A percentile compares a stretch with the other conserved stretches of the same genome.
Conservation (phyloP, 2,888 invertebrate genomes). For the Proisotoma minuta region DNA sequence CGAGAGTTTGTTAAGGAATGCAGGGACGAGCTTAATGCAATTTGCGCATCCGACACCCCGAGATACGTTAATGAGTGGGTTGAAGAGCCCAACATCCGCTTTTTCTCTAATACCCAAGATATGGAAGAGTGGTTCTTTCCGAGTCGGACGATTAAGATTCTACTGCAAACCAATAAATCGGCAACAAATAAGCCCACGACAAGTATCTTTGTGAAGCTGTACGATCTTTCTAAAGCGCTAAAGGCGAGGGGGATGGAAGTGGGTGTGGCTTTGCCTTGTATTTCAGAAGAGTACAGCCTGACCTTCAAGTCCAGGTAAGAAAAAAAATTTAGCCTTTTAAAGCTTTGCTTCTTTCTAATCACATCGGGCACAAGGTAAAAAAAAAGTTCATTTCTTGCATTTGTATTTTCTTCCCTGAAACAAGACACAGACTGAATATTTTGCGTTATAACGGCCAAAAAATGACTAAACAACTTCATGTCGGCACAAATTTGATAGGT, state of each 20-base stretch:
- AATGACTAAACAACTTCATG: too few species aligned
- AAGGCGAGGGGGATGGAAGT: conserved; percentile 7
- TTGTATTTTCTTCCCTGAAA: too few species aligned
- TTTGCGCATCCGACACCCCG: conserved; percentile 6
- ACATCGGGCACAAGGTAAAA: too few species aligned
- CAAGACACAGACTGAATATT: too few species aligned
- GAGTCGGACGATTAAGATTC: conserved; percentile 15
- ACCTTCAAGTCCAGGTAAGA: neutral
- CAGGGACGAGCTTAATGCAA: conserved; percentile 10
- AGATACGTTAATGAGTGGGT: neutral
- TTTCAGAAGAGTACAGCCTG: conserved; percentile 12
- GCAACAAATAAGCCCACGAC: neutral
- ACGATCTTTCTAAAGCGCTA: conserved; percentile 8
- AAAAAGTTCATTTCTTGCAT: too few species aligned
- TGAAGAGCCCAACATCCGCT: neutral
- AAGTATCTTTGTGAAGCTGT: conserved; percentile 9
- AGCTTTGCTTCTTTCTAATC: too few species aligned
- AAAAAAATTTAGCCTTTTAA: too few species aligned
- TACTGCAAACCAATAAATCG: neutral
- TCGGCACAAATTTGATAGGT: too few species aligned
- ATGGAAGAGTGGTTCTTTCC: conserved; percentile 14
- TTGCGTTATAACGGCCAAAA: too few species aligned
- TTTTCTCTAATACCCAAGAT: conserved; percentile 12
- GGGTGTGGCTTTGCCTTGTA: conserved; percentile 17
- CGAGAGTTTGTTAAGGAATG: neutral